Percentiles rank a stretch among this genome's conserved stretches.
Evolutionary conservation across 2,797 vertebrate species (phyloP).

Genomic region (Manis crassicaudata): DNA sequence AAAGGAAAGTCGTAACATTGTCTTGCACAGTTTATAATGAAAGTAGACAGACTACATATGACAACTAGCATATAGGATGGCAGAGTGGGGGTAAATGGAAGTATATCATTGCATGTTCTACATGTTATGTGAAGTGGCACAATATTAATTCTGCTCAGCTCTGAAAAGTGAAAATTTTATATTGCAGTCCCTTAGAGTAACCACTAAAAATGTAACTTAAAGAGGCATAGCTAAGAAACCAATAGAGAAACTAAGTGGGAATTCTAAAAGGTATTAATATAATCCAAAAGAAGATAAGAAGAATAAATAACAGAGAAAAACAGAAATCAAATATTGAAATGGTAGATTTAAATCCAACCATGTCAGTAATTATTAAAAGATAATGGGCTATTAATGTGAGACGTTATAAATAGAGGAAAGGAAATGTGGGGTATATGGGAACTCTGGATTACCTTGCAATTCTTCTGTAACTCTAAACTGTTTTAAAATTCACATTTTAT

Average conservation of each 20-base stretch:
- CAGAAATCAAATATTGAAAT: background rate
- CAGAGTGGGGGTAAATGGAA: background rate
- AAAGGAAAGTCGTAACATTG: background rate
- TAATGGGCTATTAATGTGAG: background rate
- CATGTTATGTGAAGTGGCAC: background rate
- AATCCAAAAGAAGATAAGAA: background rate
- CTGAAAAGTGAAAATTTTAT: background rate
- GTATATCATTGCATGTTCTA: background rate
- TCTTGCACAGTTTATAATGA: background rate
- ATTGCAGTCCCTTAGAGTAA: background rate
- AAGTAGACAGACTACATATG: background rate
- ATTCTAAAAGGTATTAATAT: background rate
- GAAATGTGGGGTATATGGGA: background rate
- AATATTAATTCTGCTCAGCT: background rate
- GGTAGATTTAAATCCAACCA: background rate
- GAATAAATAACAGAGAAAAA: background rate
- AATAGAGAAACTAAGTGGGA: background rate
- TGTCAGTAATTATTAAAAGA: background rate
- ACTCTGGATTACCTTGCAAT: background rate
- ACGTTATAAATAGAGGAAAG: background rate
- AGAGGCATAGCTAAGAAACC: background rate
- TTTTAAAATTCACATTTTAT: background rate
- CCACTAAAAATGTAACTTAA: background rate
- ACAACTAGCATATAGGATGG: background rate
- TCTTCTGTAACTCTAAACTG: slow-evolving; percentile 9